phyloP scores from a whole-genome alignment of 2,888 invertebrate species.

The Tiphia femorata region DNA sequence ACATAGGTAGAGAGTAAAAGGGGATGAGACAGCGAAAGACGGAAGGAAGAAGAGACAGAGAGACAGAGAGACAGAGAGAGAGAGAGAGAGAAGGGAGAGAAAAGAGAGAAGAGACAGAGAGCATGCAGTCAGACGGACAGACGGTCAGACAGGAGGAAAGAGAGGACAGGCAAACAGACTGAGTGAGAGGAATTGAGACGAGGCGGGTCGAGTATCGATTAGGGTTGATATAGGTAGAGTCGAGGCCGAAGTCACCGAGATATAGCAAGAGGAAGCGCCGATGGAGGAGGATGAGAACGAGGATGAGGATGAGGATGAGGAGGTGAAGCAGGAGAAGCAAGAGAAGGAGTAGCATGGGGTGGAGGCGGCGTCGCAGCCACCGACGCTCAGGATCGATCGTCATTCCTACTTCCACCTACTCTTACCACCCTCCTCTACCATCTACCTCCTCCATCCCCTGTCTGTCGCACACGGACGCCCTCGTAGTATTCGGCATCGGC shows the following conservation, averaged over 20 bases:
- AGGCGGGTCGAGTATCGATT: conserved; percentile 49
- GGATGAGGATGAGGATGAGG: not conserved
- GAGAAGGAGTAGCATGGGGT: conserved; percentile 22
- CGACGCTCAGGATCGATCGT: conserved; percentile 45
- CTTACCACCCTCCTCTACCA: not conserved
- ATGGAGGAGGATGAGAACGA: not conserved
- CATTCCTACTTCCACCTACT: conserved; percentile 22
- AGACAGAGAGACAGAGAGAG: not conserved
- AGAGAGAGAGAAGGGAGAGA: not conserved
- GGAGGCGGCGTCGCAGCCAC: conserved; percentile 12
- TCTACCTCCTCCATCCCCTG: not conserved
- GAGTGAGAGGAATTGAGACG: conserved; percentile 40
- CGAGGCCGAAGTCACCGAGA: conserved; percentile 41
- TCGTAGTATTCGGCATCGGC: not conserved
- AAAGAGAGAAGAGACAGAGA: not conserved
- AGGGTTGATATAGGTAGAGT: conserved; percentile 45
- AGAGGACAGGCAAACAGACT: conserved; percentile 1
- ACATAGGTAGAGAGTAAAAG: not conserved
- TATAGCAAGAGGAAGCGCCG: conserved; percentile 38
- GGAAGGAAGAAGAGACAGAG: conserved; percentile 4
- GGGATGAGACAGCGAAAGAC: not conserved
- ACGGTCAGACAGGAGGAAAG: not conserved
- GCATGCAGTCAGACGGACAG: too few relatives aligned
- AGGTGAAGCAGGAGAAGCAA: conserved; percentile 10
- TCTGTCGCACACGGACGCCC: too few relatives aligned